Percentiles rank a stretch among this genome's conserved stretches.
These are phyloP conservation scores for Phyllostomus discolor DNA, from an alignment of 2,113 vertebrate species.

Conservation along the genomic window DNA sequence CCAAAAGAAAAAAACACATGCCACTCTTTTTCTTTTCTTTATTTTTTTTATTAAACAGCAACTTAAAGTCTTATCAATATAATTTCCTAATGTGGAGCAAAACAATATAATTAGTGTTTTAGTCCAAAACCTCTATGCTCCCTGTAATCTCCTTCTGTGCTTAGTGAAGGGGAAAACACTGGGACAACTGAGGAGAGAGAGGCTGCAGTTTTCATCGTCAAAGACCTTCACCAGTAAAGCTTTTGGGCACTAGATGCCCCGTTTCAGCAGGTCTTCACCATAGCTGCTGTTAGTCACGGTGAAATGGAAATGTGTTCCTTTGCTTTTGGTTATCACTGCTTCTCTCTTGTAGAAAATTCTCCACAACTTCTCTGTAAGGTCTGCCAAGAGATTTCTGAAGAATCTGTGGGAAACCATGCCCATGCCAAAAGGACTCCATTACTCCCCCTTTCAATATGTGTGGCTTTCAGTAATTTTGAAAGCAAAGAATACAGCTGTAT, in stretches of 20 bases:
- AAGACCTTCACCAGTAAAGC: background rate
- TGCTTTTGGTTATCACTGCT: background rate
- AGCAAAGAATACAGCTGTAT: background rate
- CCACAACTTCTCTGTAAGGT: background rate
- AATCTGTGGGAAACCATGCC: background rate
- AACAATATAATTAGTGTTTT: background rate
- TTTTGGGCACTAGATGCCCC: background rate
- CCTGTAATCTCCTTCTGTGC: background rate
- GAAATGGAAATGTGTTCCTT: background rate
- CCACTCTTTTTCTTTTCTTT: background rate
- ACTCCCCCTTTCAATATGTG: background rate
- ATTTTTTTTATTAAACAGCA: background rate
- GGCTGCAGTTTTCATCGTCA: background rate
- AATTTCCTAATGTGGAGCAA: background rate
- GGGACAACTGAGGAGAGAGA: background rate
- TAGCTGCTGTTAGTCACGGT: background rate
- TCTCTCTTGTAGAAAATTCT: background rate
- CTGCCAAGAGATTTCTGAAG: background rate
- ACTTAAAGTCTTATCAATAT: background rate
- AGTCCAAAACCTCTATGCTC: background rate
- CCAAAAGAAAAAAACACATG: background rate
- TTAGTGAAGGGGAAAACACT: background rate
- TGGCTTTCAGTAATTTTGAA: background rate
- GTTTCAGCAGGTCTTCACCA: background rate
- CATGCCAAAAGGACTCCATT: background rate